Base-by-base conservation (phyloP, 2,113 vertebrate genomes). In the Mormyrus iriodes region DNA sequence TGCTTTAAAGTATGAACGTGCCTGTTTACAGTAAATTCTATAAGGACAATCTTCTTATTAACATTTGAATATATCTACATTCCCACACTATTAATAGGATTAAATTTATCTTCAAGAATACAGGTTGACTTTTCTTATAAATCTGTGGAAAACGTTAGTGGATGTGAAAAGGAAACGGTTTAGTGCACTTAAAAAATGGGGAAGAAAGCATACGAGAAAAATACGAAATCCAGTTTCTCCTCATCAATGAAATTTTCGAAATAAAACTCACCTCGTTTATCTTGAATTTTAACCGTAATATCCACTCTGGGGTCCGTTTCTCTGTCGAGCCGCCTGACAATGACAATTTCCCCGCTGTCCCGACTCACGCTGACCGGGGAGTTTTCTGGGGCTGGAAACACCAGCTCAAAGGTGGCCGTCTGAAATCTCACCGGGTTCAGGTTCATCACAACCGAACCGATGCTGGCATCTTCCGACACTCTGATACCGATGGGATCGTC, bases 381-480 rank as follows among this genome's bases (percentile, higher is more conserved):
- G 90, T 92, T 95, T 88, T 95, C 96, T 89, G 48, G 88, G 55
- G 96, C 95, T 0, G 96, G 95, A 88, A 96, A 95, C 90, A 96
- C 39, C 90, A 97, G 92, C 91, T 97, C 96, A 92, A 97, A 97
- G 0, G 92, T 89, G 5, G 95, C 92, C 7, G 94, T 48, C 89
- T 95, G 95, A 90, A 95, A 96, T 49, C 94, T 92, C 86, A 93
- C 94, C 8, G 97, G 95, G 88, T 91, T 94, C 92, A 97, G 91
- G 86, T 94, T 93, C 91, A 96, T 95, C 91, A 97, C 94, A 86
- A 95, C 95, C 0, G 95, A 95, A 39, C 97, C 96, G 79, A 96
- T 95, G 0, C 93, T 94, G 1, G 96, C 94, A 85, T 98, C 96
- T 93, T 97, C 97, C 39, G 97, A 96, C 91, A 97, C 94, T 46